phyloP scores from a whole-genome alignment of 2,113 vertebrate species.

The Mesitornis unicolor region DNA sequence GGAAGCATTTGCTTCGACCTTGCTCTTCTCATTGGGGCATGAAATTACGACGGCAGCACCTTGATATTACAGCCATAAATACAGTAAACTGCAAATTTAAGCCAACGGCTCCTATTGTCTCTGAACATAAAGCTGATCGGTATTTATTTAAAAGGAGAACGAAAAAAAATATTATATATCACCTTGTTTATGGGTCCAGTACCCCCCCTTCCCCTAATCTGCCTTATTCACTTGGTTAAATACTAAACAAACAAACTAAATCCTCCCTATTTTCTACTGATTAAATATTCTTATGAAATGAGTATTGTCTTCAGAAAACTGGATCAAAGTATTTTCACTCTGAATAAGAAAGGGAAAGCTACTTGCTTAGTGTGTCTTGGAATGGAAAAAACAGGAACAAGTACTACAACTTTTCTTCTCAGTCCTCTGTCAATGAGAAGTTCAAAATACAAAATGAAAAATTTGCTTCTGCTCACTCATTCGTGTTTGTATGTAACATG shows the following conservation, averaged over 20 bases:
- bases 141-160: constrained; percentile 99
- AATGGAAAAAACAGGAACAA: constrained; percentile 38
- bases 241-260: constrained; percentile 78
- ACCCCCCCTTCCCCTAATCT: constrained; percentile 77
- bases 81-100: constrained; percentile 99
- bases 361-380: neutral
- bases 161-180: constrained; percentile 99
- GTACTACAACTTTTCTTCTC: constrained; percentile 22
- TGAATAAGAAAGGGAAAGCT: constrained; percentile 12
- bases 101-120: constrained; percentile 99
- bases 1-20: constrained; percentile 99
- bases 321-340: constrained; percentile 46
- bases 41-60: constrained; percentile 99
- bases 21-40: constrained; percentile 99
- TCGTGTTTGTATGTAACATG: neutral
- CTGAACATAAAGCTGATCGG: constrained; percentile 99
- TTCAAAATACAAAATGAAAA: constrained; percentile 31
- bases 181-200: constrained; percentile 97
- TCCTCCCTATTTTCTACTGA: constrained; percentile 64
- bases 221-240: constrained; percentile 77
- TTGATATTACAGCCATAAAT: constrained; percentile 99
- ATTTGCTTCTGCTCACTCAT: neutral
- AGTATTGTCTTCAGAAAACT: constrained; percentile 60
- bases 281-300: constrained; percentile 62
- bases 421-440: neutral